A percentile compares a stretch with the other conserved stretches of the same genome.
These are phyloP conservation scores for Oryctes rhinoceros DNA, from an alignment of 1,140 invertebrate species.

Conservation along the genomic window DNA sequence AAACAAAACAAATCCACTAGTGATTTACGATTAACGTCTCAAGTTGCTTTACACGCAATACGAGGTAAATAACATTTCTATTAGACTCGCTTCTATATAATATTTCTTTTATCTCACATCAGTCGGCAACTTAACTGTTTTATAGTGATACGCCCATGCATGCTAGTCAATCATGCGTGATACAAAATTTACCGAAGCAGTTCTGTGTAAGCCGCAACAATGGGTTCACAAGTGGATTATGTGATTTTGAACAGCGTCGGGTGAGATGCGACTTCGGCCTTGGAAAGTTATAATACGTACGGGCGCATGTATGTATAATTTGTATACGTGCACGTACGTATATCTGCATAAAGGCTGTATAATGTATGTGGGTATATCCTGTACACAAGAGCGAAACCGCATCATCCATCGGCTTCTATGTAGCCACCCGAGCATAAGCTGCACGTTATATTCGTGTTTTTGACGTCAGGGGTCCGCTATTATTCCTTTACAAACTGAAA, in stretches of 20 bases:
- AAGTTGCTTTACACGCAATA: background rate
- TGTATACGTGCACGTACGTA: background rate
- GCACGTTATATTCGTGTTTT: slow-evolving; percentile 47
- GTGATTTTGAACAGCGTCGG: slow-evolving; percentile 24
- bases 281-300: slow-evolving; percentile 19
- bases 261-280: background rate
- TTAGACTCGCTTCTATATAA: slow-evolving; percentile 16
- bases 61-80: slow-evolving; percentile 2
- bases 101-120: slow-evolving; percentile 31
- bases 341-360: background rate
- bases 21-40: background rate
- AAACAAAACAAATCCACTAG: background rate
- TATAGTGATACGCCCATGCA: slow-evolving; percentile 14
- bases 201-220: slow-evolving; percentile 9
- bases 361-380: slow-evolving; percentile 8
- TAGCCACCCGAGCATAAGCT: slow-evolving; percentile 47
- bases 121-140: slow-evolving; percentile 1
- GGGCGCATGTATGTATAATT: background rate
- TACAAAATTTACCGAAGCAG: slow-evolving; percentile 1
- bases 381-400: slow-evolving; percentile 20
- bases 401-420: slow-evolving; percentile 35
- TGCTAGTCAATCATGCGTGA: slow-evolving; percentile 26
- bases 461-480: slow-evolving; percentile 47
- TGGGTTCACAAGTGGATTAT: slow-evolving; percentile 13
- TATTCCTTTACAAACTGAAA: slow-evolving; percentile 44